Percentiles rank a stretch among this genome's conserved stretches.
Evolutionary conservation across 2,113 vertebrate genomes (phyloP).

Genomic region (Chaenogobius annularis): DNA sequence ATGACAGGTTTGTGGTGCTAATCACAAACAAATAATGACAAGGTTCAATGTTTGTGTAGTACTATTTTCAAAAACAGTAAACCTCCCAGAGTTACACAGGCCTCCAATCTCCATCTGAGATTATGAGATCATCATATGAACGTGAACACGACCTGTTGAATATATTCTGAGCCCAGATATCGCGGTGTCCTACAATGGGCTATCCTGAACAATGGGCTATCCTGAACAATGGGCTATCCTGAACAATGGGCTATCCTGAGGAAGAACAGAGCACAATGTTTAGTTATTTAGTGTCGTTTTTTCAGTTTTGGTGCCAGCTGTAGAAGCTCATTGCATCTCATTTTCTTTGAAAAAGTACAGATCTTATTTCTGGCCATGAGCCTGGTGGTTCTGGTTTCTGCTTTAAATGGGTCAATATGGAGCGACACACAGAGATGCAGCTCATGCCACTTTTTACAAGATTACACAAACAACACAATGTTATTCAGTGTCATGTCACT

Average conservation of each 20-base stretch:
- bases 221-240: neutral
- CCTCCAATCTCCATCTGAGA: too few species aligned
- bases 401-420: conserved; percentile 33
- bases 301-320: neutral
- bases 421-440: conserved; percentile 17
- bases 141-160: too few species aligned
- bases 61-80: too few species aligned
- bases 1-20: too few species aligned
- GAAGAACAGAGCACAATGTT: neutral
- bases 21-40: too few species aligned
- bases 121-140: too few species aligned
- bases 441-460: neutral
- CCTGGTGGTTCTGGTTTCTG: conserved; percentile 43
- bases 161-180: too few species aligned
- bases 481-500: neutral
- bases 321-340: conserved; percentile 14
- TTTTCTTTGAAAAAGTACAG: conserved; percentile 42
- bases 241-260: neutral
- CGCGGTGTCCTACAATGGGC: neutral
- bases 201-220: too few species aligned
- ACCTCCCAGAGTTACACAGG: too few species aligned
- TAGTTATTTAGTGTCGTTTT: neutral
- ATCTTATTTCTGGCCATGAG: conserved; percentile 27
- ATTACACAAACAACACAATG: conserved; percentile 3
- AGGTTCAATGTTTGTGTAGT: too few species aligned